Percentiles rank a stretch among this genome's conserved stretches.
These are phyloP conservation scores for Punctoribates punctum DNA, from an alignment of 2,888 invertebrate genomes.

Conservation along the genomic window DNA sequence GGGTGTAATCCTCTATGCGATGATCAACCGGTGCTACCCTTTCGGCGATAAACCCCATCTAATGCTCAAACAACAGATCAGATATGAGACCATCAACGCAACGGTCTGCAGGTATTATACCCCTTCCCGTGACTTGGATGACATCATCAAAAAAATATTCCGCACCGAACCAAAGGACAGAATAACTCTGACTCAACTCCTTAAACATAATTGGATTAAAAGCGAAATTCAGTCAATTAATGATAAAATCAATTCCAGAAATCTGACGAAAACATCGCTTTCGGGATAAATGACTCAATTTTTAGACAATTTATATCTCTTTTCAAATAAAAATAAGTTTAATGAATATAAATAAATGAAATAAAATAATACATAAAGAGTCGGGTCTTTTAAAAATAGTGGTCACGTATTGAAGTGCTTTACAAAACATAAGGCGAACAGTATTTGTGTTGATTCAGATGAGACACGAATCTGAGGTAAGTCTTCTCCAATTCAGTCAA, in stretches of 20 bases:
- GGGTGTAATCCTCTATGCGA: constrained; percentile 41
- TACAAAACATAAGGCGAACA: neutral
- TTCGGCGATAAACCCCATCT: neutral
- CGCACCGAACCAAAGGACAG: neutral
- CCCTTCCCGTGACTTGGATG: no score
- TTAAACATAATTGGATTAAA: neutral
- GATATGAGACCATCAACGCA: no score
- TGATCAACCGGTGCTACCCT: constrained; percentile 40
- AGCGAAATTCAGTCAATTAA: neutral
- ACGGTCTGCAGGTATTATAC: no score
- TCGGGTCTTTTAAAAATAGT: no score
- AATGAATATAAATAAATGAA: no score
- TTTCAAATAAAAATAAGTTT: no score
- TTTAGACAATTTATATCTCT: no score
- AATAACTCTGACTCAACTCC: neutral
- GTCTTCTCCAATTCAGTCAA: neutral
- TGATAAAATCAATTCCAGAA: neutral
- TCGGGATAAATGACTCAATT: no score
- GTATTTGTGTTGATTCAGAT: neutral
- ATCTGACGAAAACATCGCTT: no score
- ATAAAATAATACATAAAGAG: no score
- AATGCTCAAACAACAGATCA: neutral
- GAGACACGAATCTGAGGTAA: neutral
- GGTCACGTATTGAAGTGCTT: no score
- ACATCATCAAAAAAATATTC: neutral